Evolutionary conservation across 2,797 vertebrate species (phyloP).

Genomic region (Ceryle rudis): DNA sequence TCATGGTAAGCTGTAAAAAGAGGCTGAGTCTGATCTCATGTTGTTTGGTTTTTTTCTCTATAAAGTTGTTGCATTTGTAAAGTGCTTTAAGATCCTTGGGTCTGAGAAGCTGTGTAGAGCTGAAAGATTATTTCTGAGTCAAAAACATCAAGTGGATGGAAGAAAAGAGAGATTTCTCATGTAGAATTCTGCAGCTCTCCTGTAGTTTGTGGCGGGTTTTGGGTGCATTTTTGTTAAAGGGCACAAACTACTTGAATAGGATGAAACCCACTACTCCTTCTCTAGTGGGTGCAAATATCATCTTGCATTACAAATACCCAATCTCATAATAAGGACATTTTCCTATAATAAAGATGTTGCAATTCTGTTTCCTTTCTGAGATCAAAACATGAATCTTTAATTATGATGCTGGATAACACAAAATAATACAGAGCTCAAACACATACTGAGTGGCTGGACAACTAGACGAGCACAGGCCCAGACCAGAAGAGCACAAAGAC

Average conservation of each 20-base stretch:
- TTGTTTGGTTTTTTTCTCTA: background rate
- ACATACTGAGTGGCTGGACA: background rate
- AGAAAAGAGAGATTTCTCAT: background rate
- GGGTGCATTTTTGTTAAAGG: background rate
- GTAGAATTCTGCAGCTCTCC: background rate
- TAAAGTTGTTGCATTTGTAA: background rate
- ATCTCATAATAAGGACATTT: background rate
- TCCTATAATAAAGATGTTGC: background rate
- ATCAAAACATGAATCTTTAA: background rate
- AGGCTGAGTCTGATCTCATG: background rate
- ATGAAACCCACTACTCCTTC: background rate
- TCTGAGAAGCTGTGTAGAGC: background rate
- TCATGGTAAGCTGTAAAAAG: background rate
- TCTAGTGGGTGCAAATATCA: background rate
- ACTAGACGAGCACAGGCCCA: background rate
- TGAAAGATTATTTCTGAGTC: background rate
- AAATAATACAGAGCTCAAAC: background rate
- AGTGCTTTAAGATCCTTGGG: background rate
- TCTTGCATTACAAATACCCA: background rate
- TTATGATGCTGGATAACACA: background rate
- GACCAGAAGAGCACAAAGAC: background rate
- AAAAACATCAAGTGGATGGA: background rate
- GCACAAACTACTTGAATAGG: background rate
- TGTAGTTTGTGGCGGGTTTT: background rate
- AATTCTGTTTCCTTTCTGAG: background rate